Evolutionary conservation across 2,797 vertebrate species (phyloP), one percentile per base, ranked within the genome.

Genomic region (Margarornis squamiger): DNA sequence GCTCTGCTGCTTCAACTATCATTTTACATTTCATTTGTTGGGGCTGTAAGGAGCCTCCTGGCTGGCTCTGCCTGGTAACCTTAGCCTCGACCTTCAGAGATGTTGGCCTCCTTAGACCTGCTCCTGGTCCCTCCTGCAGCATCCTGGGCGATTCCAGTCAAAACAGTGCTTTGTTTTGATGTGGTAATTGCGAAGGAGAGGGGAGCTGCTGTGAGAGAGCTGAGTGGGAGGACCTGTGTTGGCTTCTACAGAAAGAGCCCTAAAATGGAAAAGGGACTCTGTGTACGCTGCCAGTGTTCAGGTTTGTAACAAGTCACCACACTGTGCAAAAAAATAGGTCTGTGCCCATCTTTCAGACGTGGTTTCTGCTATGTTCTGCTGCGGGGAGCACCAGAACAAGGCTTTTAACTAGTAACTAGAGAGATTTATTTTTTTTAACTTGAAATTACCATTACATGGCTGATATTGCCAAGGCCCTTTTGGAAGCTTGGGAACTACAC

Each of bases 61-160:
- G 52, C 21, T 63, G 62, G 80, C 55, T 95, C 48, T 95, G 88
- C 27, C 87, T 89, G 74, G 86, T 97, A 97, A 98, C 95, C 96
- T 97, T 96, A 97, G 72, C 70, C 77, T 97, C 62, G 91, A 97
- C 97, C 97, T 98, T 98, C 96, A 92, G 89, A 94, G 94, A 46
- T 54, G 45, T 77, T 89, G 86, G 76, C 59, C 88, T 95, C 75
- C 90, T 86, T 65, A 55, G 91, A 82, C 52, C 85, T 88, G 39
- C 87, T 90, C 86, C 90, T 84, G 96, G 74, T 81, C 63, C 57
- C 75, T 95, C 86, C 72, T 93, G 82, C 82, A 79, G 87, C 78
- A 93, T 95, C 92, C 90, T 96, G 92, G 45, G 95, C 88, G 46
- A 10, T 95, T 97, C 95, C 86, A 96, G 85, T 95, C 95, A 94